Evolutionary conservation across 2,113 vertebrate genomes (phyloP).

Genomic region (Poeciliopsis turrubarensis): DNA sequence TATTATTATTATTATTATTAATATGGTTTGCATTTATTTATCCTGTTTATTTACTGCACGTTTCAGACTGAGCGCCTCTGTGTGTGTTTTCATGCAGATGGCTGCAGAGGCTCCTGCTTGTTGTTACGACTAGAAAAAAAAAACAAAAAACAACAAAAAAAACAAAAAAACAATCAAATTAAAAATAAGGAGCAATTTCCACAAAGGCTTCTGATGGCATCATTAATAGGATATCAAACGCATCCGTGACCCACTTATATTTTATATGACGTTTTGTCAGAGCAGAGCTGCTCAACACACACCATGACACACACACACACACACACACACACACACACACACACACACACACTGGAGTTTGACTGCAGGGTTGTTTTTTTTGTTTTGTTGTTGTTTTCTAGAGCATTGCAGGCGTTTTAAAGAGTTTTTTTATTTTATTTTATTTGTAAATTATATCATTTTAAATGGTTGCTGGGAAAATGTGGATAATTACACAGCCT

Average conservation of each 20-base stretch:
- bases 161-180: neutral
- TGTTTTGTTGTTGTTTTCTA: too few species aligned
- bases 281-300: neutral
- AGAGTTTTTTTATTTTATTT: too few species aligned
- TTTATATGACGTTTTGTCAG: neutral
- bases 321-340: neutral
- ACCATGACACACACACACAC: conserved; percentile 7
- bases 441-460: too few species aligned
- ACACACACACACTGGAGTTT: neutral
- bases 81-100: too few species aligned
- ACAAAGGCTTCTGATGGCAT: conserved; percentile 26
- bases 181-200: neutral
- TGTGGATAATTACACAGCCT: too few species aligned
- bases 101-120: conserved; percentile 3
- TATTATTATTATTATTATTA: too few species aligned
- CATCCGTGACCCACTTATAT: conserved; percentile 21
- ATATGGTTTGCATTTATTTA: too few species aligned
- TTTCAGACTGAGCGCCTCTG: neutral
- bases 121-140: conserved; percentile 22
- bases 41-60: neutral
- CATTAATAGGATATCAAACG: conserved; percentile 40
- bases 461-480: too few species aligned
- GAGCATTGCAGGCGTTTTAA: too few species aligned
- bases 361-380: too few species aligned
- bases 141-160: conserved; percentile 1